Evolutionary conservation across 2,113 vertebrate species (phyloP).

Genomic region (Asarcornis scutulata): DNA sequence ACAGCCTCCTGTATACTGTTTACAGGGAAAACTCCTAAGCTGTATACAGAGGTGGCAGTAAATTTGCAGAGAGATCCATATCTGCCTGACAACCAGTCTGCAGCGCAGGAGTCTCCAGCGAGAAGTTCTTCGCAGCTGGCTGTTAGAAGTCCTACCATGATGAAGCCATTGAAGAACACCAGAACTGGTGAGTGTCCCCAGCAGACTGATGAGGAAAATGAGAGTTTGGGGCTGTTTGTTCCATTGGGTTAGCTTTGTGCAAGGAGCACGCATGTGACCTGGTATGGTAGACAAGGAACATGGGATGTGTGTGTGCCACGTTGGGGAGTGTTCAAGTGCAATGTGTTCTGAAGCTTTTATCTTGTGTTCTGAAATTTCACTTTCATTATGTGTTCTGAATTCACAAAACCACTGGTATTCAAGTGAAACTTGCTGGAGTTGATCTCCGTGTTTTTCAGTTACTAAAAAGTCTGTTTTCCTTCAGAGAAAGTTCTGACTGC

Average conservation of each 20-base stretch:
- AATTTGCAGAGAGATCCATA: not conserved
- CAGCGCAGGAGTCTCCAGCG: not conserved
- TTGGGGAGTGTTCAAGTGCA: not conserved
- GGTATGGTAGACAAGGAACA: rapidly evolving
- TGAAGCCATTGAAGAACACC: not conserved
- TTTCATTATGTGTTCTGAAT: not conserved
- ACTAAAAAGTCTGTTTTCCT: not conserved
- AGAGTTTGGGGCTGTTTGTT: slow-evolving; percentile 70
- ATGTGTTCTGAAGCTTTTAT: rapidly evolving
- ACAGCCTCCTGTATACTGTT: rapidly evolving
- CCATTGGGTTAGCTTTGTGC: slow-evolving; percentile 61
- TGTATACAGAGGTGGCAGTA: slow-evolving; percentile 31
- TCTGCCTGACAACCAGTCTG: not conserved
- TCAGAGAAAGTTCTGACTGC: not conserved
- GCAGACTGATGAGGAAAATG: slow-evolving; percentile 59
- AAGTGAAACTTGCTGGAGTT: not conserved
- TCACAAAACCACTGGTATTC: not conserved
- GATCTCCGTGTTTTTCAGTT: not conserved
- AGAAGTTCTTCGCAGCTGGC: not conserved
- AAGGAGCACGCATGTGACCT: not conserved
- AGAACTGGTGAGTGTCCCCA: slow-evolving; percentile 2
- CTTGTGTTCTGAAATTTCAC: not conserved
- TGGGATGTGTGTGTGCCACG: rapidly evolving
- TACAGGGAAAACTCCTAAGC: slow-evolving; percentile 27
- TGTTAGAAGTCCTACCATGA: not conserved